These are phyloP conservation scores for Polydrusus pterygomalis DNA, from an alignment of 2,888 invertebrate genomes.

Conservation along the genomic window DNA sequence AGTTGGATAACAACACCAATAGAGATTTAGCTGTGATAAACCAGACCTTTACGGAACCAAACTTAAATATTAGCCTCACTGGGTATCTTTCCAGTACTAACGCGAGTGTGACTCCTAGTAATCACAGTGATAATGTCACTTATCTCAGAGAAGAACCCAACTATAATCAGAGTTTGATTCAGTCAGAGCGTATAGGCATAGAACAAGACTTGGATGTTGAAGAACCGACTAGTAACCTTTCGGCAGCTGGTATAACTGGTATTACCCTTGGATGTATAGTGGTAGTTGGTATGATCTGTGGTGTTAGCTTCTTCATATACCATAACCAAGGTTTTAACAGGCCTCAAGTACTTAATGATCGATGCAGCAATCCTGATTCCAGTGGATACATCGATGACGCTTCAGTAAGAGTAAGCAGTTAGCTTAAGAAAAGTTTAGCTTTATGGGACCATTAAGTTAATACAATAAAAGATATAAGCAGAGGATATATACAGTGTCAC, in stretches of 20 bases:
- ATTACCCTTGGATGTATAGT: constrained; percentile 81
- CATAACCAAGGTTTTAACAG: constrained; percentile 85
- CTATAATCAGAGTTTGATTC: constrained; percentile 62
- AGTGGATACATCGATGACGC: constrained; percentile 92
- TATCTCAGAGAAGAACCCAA: constrained; percentile 62
- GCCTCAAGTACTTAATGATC: constrained; percentile 87
- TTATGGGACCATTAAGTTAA: constrained; percentile 30
- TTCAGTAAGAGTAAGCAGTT: constrained; percentile 83
- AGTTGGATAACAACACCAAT: constrained; percentile 56
- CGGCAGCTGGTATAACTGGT: constrained; percentile 76
- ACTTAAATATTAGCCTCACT: constrained; percentile 59
- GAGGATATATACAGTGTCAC: background rate
- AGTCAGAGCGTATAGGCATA: constrained; percentile 59
- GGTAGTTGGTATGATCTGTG: constrained; percentile 78
- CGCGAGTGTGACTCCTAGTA: constrained; percentile 62
- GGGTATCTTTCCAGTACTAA: constrained; percentile 62
- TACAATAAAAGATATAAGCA: no score
- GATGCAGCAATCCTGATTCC: constrained; percentile 89
- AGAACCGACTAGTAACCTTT: constrained; percentile 63
- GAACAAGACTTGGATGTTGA: constrained; percentile 56
- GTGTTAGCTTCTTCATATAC: constrained; percentile 81
- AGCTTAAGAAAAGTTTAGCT: constrained; percentile 47
- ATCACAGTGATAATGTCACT: constrained; percentile 64
- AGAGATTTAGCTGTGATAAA: constrained; percentile 69
- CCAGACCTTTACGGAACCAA: constrained; percentile 60